Percentiles rank a stretch among this genome's conserved stretches.
Evolutionary conservation across 2,797 vertebrate species (phyloP).

Genomic region (Sibirionetta formosa): DNA sequence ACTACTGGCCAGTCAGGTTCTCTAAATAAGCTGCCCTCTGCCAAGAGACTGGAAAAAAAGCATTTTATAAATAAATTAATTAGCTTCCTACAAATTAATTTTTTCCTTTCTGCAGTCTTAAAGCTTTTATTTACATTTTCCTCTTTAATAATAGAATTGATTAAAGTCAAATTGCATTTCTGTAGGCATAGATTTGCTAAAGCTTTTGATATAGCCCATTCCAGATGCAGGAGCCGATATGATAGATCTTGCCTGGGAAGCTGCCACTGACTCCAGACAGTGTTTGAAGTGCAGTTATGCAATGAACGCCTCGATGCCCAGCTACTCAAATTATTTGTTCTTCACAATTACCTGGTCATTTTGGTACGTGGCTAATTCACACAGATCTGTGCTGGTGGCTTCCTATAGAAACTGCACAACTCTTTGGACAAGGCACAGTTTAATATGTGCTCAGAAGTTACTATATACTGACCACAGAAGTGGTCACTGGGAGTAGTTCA

Average conservation of each 20-base stretch:
- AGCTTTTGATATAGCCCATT: slow-evolving; percentile 11
- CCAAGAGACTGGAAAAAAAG: background rate
- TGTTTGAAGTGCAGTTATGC: background rate
- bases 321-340: background rate
- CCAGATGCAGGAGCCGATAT: background rate
- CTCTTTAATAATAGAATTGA: slow-evolving; percentile 30
- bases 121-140: background rate
- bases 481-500: slow-evolving; percentile 55
- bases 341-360: background rate
- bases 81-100: background rate
- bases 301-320: background rate
- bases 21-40: background rate
- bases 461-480: slow-evolving; percentile 2
- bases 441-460: background rate
- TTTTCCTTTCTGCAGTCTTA: slow-evolving; percentile 7
- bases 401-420: background rate
- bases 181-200: slow-evolving; percentile 23
- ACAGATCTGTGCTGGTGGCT: accelerated
- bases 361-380: background rate
- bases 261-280: background rate
- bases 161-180: slow-evolving; percentile 29
- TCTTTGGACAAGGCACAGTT: background rate
- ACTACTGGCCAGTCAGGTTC: background rate
- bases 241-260: background rate
- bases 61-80: slow-evolving; percentile 13